Conservation (phyloP, 2,113 vertebrate genomes). For the Pungitius pungitius region DNA sequence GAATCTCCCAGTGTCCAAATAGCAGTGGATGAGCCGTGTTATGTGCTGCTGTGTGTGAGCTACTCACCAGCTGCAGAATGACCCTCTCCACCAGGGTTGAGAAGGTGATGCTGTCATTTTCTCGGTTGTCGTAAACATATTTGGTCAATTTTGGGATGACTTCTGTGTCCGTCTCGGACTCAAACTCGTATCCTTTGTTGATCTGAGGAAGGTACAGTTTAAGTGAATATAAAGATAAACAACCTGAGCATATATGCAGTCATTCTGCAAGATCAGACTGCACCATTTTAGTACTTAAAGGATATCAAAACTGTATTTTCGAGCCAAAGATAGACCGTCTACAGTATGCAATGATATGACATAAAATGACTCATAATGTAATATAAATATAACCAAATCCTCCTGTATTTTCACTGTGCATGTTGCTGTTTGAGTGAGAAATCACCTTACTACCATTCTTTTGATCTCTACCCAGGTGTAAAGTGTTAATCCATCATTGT, state of each 20-base stretch:
- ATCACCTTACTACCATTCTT: not conserved
- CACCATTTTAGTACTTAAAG: not conserved
- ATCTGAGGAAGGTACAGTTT: conserved; percentile 77
- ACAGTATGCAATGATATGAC: no score
- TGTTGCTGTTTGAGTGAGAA: not conserved
- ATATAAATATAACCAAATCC: not conserved
- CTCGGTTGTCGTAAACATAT: conserved; percentile 95
- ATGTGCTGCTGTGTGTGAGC: not conserved
- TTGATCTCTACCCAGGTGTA: not conserved
- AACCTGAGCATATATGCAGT: not conserved
- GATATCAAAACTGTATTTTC: not conserved
- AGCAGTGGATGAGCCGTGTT: not conserved
- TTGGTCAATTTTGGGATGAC: conserved; percentile 96
- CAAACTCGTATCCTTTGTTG: conserved; percentile 94
- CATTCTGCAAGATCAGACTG: not conserved
- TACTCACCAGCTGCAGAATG: conserved; percentile 93
- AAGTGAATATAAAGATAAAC: conserved; percentile 1
- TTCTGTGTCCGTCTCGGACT: conserved; percentile 97
- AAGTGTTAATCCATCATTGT: not conserved
- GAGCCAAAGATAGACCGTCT: not conserved
- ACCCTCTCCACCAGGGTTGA: conserved; percentile 92
- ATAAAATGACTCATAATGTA: not conserved
- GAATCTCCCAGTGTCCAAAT: not conserved
- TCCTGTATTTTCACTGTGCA: not conserved
- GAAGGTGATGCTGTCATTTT: conserved; percentile 86